These are phyloP conservation scores for Camptogramma bilineatum DNA, from an alignment of 2,888 invertebrate species.

Conservation along the genomic window DNA sequence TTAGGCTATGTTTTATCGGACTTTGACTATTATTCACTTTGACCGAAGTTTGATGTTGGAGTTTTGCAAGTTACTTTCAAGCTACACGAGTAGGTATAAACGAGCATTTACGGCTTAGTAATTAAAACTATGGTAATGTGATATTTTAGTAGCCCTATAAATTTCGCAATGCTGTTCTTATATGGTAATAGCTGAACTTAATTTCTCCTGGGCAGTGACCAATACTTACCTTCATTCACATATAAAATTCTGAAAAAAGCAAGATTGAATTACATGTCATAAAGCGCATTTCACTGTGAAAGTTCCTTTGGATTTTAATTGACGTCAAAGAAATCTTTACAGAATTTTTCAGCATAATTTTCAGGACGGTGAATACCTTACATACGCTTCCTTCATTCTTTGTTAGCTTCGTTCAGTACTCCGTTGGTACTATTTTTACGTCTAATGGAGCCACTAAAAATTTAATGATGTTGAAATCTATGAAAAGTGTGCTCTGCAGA, in stretches of 20 bases:
- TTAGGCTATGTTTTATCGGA: slow-evolving; percentile 38
- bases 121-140: slow-evolving; percentile 47
- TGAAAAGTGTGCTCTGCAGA: slow-evolving; percentile 59
- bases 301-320: slow-evolving; percentile 23
- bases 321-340: slow-evolving; percentile 25
- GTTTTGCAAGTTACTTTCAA: slow-evolving; percentile 38
- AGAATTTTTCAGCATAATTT: slow-evolving; percentile 27
- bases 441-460: slow-evolving; percentile 56
- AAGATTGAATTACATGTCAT: neutral
- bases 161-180: slow-evolving; percentile 34
- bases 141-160: slow-evolving; percentile 37
- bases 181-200: slow-evolving; percentile 24
- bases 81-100: slow-evolving; percentile 32
- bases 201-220: neutral
- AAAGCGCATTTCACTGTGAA: slow-evolving; percentile 10
- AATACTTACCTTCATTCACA: neutral
- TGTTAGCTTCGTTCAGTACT: slow-evolving; percentile 44
- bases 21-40: slow-evolving; percentile 64
- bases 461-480: slow-evolving; percentile 60
- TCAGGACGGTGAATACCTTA: slow-evolving; percentile 21
- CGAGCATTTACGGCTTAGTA: slow-evolving; percentile 37
- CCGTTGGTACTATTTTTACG: slow-evolving; percentile 49
- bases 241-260: neutral
- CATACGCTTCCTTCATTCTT: slow-evolving; percentile 28
- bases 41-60: slow-evolving; percentile 49